phyloP scores from a whole-genome alignment of 2,113 vertebrate species.

The Trogon surrucura region DNA sequence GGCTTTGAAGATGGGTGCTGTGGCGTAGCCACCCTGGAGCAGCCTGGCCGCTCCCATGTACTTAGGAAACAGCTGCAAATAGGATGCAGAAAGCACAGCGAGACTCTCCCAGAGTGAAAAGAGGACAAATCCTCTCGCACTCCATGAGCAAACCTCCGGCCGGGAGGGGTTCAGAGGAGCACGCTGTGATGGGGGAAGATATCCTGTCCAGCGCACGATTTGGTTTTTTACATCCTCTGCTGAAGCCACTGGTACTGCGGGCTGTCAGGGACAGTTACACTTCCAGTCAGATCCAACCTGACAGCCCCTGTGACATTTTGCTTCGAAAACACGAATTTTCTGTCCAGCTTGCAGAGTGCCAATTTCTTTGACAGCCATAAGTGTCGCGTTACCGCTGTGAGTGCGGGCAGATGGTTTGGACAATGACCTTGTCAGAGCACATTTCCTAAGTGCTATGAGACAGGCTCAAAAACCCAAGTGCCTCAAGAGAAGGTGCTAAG shows the following conservation, averaged over 20 bases:
- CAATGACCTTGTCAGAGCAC: not conserved
- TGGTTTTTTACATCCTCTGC: not conserved
- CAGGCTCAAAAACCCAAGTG: not conserved
- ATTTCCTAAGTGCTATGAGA: not conserved
- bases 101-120: not conserved
- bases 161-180: not conserved
- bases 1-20: not conserved
- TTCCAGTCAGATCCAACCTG: not conserved
- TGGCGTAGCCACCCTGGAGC: not conserved
- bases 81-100: not conserved
- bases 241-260: not conserved
- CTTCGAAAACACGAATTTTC: not conserved
- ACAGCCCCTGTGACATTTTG: not conserved
- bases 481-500: not conserved
- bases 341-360: not conserved
- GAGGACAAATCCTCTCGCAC: not conserved
- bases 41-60: not conserved
- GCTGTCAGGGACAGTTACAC: not conserved
- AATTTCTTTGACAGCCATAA: not conserved
- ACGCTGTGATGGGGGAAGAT: not conserved
- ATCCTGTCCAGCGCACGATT: fast-evolving
- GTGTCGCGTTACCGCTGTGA: fast-evolving
- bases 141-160: not conserved
- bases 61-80: not conserved
- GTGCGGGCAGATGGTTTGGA: not conserved